Evolutionary conservation across 2,113 vertebrate species (phyloP).

Genomic region (Cavia aperea): DNA sequence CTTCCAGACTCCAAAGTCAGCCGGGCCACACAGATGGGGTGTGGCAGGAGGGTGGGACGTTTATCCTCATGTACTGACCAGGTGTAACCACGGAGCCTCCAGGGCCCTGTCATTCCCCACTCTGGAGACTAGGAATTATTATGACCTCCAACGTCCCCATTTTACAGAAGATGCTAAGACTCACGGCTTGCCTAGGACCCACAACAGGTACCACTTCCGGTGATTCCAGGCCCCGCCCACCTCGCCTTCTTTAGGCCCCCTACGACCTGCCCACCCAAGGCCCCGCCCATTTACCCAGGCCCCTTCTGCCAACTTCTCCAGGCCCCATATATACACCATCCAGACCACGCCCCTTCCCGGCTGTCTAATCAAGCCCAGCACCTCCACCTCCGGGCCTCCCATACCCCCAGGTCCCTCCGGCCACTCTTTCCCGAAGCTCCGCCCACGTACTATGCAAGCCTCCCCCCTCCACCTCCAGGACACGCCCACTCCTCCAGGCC

Average conservation of each 20-base stretch:
- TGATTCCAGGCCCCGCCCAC: neutral
- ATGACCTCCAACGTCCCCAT: neutral
- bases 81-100: neutral
- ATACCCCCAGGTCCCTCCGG: neutral
- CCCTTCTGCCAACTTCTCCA: too few relatives aligned
- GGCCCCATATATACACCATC: neutral
- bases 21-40: accelerated
- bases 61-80: neutral
- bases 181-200: neutral
- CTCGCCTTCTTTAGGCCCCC: neutral
- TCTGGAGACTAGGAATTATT: neutral
- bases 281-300: neutral
- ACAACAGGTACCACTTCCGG: too few relatives aligned
- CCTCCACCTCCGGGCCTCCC: neutral
- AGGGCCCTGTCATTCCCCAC: neutral
- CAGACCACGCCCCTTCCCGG: neutral
- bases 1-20: neutral
- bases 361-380: neutral
- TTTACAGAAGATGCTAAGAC: neutral
- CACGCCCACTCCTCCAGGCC: neutral
- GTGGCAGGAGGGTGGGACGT: accelerated
- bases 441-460: neutral
- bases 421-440: neutral
- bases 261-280: neutral
- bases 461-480: neutral